Evolutionary conservation across 2,888 invertebrate genomes (phyloP), one percentile per base, ranked within the genome.

Genomic region (Caenorhabditis doughertyi): DNA sequence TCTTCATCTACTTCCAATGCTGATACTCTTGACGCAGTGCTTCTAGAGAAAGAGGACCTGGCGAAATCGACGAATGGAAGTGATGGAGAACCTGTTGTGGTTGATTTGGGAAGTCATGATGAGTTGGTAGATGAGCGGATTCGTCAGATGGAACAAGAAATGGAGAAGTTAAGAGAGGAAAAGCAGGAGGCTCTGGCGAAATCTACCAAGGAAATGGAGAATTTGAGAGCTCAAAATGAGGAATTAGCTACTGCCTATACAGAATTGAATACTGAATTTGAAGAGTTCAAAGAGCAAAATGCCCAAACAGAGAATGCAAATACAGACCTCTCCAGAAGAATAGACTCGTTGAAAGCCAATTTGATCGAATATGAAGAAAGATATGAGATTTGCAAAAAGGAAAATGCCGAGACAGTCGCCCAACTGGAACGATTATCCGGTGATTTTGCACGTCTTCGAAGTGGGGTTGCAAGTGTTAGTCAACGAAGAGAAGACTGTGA

Each of bases 321-420:
- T 49, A 55, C 47, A 21, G 88, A 87, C 65, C 56, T 89, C 42
- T 72, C 58, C 35, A 64, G 62, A 9, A 76, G 86, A 77, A 87
- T 89, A 9, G 89, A 89, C 18, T 71, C 84, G 8, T 72, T 90
- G 56, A 87, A 87, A 44, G 86, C 89, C 35, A 87, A 85, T 51
- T 74, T 90, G 25, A 87, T 89, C 9, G 89, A 90, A 67, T 90
- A 89, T 53, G 89, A 90, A 70, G 89, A 88, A 76, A 73, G 88
- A 42, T 90, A 90, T 55, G 90, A 90, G 62, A 16, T 84, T 49
- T 89, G 89, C 70, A 89, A 87, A 27, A 60, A 81, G 8, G 90
- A 89, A 29, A 87, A 89, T 49, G 39, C 71, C 18, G 86, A 89
- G 55, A 89, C 89, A 13, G 86, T 84, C 11, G 58, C 49, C 2